A percentile compares a stretch with the other conserved stretches of the same genome.
Evolutionary conservation across 2,888 invertebrate species (phyloP).

Genomic region (Drosophila longiperda): DNA sequence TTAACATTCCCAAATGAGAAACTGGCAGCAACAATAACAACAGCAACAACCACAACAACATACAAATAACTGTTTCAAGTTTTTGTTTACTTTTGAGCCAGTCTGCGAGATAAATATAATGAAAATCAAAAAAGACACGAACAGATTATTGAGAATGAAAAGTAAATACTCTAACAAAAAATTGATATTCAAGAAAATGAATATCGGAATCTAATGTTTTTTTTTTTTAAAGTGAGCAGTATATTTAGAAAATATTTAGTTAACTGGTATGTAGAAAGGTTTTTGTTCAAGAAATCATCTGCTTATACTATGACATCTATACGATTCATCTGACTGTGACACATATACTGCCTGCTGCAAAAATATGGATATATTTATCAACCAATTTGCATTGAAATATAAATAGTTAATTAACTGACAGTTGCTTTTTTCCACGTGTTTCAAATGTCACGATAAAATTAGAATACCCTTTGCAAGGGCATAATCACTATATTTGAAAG

Average conservation of each 20-base stretch:
- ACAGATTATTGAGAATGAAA: background rate
- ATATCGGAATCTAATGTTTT: too few relatives aligned
- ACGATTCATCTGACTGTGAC: background rate
- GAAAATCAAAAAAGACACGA: conserved; percentile 5
- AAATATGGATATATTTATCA: background rate
- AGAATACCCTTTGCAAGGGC: background rate
- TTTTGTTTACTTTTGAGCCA: conserved; percentile 31
- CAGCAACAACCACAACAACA: background rate
- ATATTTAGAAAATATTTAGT: background rate
- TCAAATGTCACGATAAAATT: background rate
- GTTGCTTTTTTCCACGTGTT: background rate
- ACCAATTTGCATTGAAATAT: background rate
- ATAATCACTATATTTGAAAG: conserved; percentile 28
- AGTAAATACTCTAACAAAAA: background rate
- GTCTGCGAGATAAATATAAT: conserved; percentile 31
- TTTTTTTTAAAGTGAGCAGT: background rate
- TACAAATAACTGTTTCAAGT: conserved; percentile 44
- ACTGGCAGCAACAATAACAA: conserved; percentile 2
- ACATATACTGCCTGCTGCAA: background rate
- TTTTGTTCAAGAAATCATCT: rapidly evolving
- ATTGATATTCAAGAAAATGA: background rate
- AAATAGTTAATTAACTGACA: background rate
- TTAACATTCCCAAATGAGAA: conserved; percentile 47
- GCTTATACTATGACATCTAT: background rate
- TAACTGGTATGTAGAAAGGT: background rate